Base-by-base conservation (phyloP, 1,140 invertebrate species). In the Apolygus lucorum region DNA sequence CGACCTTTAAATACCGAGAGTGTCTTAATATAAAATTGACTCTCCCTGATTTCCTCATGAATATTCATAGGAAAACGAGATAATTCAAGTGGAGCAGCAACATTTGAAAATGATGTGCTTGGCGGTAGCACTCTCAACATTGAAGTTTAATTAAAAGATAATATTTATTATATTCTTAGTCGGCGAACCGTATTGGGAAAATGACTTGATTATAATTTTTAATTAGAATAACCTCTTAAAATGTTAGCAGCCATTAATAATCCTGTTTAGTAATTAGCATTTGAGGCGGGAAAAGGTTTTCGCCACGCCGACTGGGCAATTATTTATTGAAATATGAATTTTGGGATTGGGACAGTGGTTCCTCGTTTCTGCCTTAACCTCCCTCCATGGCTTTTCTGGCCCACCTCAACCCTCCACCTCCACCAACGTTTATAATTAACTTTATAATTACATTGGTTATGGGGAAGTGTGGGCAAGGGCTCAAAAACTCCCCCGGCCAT, bases 191-290 rank as follows among this genome's bases (percentile, higher is more conserved):
- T 59, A 59, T 59, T 59, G 54, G 54, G 54, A 59, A 59, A 59
- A 59, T 24, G 54, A 59, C 54, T 59, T 59, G n/a, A 66, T 66
- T 66, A 66, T 66, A 66, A 66, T 66, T 66, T 66, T 66, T 66
- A 28, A 66, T 28, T 66, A 29, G 27, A 66, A 66, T 66, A 66
- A 29, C 64, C 29, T 66, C 28, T 29, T 29, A 66, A 28, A 29
- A 29, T 29, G 64, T 66, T 34, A 34, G 64, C 29, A n/a, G 27
- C 64, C 64, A 66, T 66, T 66, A 66, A 66, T 66, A 66, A 66
- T 66, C 64, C 64, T 66, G 64, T 66, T 66, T 66, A 66, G 64
- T 66, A 66, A 66, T 66, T 66, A 66, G 64, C 64, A 66, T 66
- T 28, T 28, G 64, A 66, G 64, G 64, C 64, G 64, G 64, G 64